Conservation (phyloP, 2,113 vertebrate genomes). For the Grantiella picta region DNA sequence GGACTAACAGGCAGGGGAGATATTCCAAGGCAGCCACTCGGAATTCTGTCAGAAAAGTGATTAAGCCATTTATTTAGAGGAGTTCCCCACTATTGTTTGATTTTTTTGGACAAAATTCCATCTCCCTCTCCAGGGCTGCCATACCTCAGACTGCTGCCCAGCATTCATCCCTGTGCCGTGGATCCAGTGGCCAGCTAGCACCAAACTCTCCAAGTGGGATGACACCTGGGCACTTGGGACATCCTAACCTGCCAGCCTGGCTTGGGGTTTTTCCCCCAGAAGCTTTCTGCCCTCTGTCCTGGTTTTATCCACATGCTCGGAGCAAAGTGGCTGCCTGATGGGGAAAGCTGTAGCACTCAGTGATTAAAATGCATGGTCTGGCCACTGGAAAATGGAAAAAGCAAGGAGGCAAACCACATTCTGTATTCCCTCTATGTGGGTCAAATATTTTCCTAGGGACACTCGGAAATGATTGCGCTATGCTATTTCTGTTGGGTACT, state of each 20-base stretch:
- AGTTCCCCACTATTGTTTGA: conserved; percentile 16
- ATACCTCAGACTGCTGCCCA: rapidly evolving
- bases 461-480: conserved; percentile 31
- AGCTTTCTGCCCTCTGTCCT: background rate
- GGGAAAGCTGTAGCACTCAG: background rate
- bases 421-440: conserved; percentile 58
- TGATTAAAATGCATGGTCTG: conserved; percentile 1
- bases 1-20: background rate
- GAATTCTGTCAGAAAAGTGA: conserved; percentile 3
- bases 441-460: conserved; percentile 56
- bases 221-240: background rate
- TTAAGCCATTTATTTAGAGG: background rate
- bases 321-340: background rate
- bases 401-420: background rate
- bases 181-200: background rate
- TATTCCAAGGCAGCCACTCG: background rate
- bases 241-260: background rate
- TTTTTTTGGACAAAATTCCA: background rate
- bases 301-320: background rate
- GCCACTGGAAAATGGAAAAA: conserved; percentile 8
- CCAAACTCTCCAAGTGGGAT: background rate
- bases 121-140: background rate
- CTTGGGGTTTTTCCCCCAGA: background rate
- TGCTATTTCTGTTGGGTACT: conserved; percentile 33
- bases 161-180: background rate